Evolutionary conservation across 2,113 vertebrate genomes (phyloP).

Genomic region (Vombatus ursinus): DNA sequence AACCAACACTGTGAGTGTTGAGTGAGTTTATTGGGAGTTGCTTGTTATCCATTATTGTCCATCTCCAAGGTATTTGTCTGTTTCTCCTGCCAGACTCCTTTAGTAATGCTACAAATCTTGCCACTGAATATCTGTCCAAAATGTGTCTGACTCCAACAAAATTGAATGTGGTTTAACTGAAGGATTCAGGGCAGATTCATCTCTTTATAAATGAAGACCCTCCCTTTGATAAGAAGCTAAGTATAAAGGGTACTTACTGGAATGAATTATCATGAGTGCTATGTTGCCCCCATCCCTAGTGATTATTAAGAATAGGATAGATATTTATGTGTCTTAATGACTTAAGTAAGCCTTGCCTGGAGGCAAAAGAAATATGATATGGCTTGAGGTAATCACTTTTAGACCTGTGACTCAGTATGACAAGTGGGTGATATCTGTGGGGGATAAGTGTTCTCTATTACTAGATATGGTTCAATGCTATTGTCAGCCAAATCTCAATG

Average conservation of each 20-base stretch:
- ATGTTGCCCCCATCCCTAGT: neutral
- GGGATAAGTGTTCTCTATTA: neutral
- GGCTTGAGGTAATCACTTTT: neutral
- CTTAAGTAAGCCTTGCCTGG: conserved; percentile 17
- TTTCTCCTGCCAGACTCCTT: conserved; percentile 36
- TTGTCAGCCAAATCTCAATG: neutral
- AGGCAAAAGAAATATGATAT: conserved; percentile 9
- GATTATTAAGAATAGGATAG: neutral
- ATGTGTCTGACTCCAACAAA: conserved; percentile 11
- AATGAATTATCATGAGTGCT: neutral
- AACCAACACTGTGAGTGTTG: neutral
- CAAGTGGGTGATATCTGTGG: neutral
- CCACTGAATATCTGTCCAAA: neutral
- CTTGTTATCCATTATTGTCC: conserved; percentile 22
- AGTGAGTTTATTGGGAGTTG: neutral
- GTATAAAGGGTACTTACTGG: neutral
- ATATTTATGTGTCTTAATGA: neutral
- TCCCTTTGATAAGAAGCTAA: neutral
- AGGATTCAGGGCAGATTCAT: neutral
- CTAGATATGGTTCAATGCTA: neutral
- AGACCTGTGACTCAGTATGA: neutral
- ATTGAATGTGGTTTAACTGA: neutral
- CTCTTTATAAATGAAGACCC: conserved; percentile 14
- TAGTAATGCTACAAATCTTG: conserved; percentile 31
- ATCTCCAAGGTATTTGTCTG: conserved; percentile 10